Conservation (phyloP, 2,113 vertebrate species). For the Podarcis raffonei region DNA sequence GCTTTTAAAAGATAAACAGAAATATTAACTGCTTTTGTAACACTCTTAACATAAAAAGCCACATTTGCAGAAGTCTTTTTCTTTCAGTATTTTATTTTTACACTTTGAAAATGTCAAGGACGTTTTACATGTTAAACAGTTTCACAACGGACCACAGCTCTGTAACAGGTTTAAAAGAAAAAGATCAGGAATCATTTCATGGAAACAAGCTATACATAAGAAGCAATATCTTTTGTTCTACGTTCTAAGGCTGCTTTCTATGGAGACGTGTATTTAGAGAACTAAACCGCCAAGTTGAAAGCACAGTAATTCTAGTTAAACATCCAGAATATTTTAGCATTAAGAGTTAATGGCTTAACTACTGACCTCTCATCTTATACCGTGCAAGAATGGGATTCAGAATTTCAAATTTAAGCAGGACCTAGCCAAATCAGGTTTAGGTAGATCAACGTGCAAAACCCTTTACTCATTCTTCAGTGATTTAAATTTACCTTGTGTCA, state of each 20-base stretch:
- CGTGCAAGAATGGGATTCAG: neutral
- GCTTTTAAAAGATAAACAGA: neutral
- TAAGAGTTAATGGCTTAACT: neutral
- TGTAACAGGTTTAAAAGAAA: neutral
- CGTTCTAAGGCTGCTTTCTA: neutral
- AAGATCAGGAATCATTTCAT: constrained; percentile 19
- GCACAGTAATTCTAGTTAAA: neutral
- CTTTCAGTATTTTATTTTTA: constrained; percentile 44
- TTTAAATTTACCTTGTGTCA: neutral
- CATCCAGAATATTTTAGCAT: neutral
- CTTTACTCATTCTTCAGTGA: neutral
- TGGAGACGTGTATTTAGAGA: neutral
- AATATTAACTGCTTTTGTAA: constrained; percentile 19
- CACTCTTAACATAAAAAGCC: constrained; percentile 17
- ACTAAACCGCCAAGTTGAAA: neutral
- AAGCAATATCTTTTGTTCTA: neutral
- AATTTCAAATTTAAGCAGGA: neutral
- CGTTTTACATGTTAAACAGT: constrained; percentile 26
- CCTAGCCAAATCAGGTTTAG: neutral
- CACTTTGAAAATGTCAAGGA: constrained; percentile 38
- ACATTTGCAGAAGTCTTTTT: constrained; percentile 15
- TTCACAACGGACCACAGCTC: constrained; percentile 19
- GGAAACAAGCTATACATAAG: neutral
- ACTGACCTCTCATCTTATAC: neutral
- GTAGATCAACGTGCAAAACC: neutral